Base-by-base conservation (phyloP, 1,140 invertebrate species). In the Drosophila paulistorum region DNA sequence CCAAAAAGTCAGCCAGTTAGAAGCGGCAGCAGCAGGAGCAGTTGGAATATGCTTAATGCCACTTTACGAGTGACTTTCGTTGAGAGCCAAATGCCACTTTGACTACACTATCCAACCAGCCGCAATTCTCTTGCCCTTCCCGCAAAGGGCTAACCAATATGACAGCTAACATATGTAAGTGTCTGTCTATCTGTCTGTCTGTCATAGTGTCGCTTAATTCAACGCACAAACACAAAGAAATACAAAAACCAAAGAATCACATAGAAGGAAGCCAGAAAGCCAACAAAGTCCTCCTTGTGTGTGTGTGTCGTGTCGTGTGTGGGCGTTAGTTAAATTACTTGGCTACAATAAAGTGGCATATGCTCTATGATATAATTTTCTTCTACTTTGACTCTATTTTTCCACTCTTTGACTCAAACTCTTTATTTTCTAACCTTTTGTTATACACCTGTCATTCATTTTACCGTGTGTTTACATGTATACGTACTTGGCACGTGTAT, bases 311-410 rank as follows among this genome's bases (percentile, higher is more conserved):
- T 45, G 42, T 13, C 5, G 45, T 48, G 45, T 48, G 45, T 51
- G 45, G 45, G 45, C 45, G 45, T 51, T 51, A 51, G 45, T 51
- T 51, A 51, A 51, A 51, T 51, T 51, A 51, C 45, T 51, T 51
- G 45, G 45, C 45, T 51, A 51, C 45, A 51, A 51, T 51, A 51
- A 51, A 51, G 45, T 51, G 45, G 45, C 45, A 51, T 51, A 51
- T 51, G 45, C 45, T 51, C 45, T 51, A 51, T 51, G 45, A 51
- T 51, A 51, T 51, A 51, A 51, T 51, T 51, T 51, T 51, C 45
- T 51, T 51, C 17, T 51, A 51, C 45, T 51, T 51, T 51, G 17
- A 51, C 45, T 51, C 45, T 51, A 51, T 23, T 51, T 51, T 51
- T 51, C 45, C 17, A 51, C 45, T 51, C 23, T 51, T 51, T 7